Conservation (phyloP, 2,888 invertebrate genomes). For the Dyspetes luteomarginatus region DNA sequence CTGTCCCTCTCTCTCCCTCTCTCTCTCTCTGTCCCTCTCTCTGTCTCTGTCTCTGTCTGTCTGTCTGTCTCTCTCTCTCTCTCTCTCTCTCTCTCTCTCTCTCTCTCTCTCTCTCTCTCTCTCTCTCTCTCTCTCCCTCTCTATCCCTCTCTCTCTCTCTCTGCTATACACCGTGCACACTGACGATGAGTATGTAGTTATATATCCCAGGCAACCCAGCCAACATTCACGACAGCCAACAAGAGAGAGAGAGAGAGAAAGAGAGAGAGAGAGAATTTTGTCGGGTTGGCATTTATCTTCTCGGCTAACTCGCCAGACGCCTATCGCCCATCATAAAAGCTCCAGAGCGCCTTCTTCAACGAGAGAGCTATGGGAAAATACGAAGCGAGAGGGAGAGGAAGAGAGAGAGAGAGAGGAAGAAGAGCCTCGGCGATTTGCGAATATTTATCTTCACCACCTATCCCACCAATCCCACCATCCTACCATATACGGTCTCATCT, state of each 20-base stretch:
- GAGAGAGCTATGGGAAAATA: no score
- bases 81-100: conserved; percentile 4
- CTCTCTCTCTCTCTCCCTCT: background rate
- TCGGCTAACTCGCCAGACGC: conserved; percentile 59
- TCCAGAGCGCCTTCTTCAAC: no score
- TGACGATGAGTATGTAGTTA: conserved; percentile 29
- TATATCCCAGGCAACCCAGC: conserved; percentile 37
- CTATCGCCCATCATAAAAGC: conserved; percentile 59
- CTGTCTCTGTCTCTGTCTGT: no score
- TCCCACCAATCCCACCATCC: background rate
- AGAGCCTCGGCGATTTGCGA: conserved; percentile 48
- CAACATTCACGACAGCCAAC: conserved; percentile 50
- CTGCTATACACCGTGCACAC: conserved; percentile 16
- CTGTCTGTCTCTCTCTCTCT: background rate
- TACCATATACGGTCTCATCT: background rate
- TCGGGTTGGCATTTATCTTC: conserved; percentile 54
- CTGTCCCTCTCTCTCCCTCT: background rate
- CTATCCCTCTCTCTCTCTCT: conserved; percentile 20
- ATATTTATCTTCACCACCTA: conserved; percentile 54
- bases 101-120: background rate
- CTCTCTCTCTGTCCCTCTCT: conserved; percentile 18
- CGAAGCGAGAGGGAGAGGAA: conserved; percentile 6
- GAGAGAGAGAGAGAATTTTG: conserved; percentile 35
- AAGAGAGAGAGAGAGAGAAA: conserved; percentile 32
- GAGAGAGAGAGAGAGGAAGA: conserved; percentile 6